These are phyloP conservation scores for Anticlea derivata DNA, from an alignment of 2,888 invertebrate species.

Conservation along the genomic window DNA sequence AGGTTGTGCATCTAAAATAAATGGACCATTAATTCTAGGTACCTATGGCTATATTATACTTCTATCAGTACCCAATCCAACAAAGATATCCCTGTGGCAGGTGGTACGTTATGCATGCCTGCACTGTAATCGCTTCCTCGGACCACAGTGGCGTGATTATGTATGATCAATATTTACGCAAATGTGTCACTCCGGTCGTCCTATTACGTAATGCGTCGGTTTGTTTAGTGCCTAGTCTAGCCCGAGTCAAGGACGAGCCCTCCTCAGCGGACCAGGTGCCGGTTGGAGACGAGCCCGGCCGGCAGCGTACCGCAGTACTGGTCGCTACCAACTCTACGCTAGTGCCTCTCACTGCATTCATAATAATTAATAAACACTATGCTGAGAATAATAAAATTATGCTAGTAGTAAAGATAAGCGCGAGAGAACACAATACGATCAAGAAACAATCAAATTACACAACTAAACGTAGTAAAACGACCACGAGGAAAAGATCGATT, in stretches of 20 bases:
- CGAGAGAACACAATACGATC: constrained; percentile 14
- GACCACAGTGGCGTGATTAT: constrained; percentile 66
- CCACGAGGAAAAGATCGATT: constrained; percentile 40
- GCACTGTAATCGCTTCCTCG: constrained; percentile 57
- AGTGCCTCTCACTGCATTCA: constrained; percentile 30
- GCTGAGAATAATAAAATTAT: constrained; percentile 12
- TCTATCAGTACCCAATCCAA: background rate
- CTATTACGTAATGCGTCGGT: constrained; percentile 68
- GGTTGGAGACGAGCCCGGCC: constrained; percentile 21
- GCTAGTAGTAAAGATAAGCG: constrained; percentile 17
- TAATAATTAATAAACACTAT: constrained; percentile 34
- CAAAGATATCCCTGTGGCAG: constrained; percentile 42
- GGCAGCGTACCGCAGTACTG: constrained; percentile 9
- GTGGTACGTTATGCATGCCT: constrained; percentile 55
- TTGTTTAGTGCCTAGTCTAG: constrained; percentile 45
- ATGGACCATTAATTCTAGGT: background rate
- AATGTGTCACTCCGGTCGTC: constrained; percentile 62
- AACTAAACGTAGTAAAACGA: constrained; percentile 9
- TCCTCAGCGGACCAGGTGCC: constrained; percentile 19
- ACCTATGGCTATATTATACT: background rate
- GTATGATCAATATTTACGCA: constrained; percentile 78
- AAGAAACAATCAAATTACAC: constrained; percentile 17
- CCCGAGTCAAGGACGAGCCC: constrained; percentile 20
- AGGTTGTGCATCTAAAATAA: background rate
- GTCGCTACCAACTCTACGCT: constrained; percentile 4